Percentiles rank a stretch among this genome's conserved stretches.
phyloP scores from a whole-genome alignment of 2,113 vertebrate species.

The Leuciscus idus region DNA sequence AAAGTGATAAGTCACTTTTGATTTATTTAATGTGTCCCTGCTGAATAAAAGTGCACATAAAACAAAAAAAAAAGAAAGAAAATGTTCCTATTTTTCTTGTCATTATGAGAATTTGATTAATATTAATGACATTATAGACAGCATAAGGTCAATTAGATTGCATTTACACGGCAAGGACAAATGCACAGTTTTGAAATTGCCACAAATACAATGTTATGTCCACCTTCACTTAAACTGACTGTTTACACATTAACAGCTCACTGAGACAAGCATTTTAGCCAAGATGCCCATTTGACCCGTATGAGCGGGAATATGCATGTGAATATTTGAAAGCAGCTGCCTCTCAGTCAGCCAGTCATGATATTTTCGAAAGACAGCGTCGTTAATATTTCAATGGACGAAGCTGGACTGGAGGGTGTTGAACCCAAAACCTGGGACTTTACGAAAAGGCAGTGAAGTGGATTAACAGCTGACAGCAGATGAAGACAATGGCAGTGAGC shows the following conservation, averaged over 20 bases:
- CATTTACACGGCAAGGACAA: neutral
- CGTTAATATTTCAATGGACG: neutral
- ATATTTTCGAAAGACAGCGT: neutral
- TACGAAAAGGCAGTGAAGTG: neutral
- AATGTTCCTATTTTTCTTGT: no score
- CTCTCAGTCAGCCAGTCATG: neutral
- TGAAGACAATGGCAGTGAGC: neutral
- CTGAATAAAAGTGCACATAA: no score
- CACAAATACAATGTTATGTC: neutral
- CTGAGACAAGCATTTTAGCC: neutral
- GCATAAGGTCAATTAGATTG: neutral
- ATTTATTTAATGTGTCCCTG: no score
- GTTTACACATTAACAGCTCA: neutral
- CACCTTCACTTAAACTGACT: neutral
- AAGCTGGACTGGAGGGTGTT: neutral
- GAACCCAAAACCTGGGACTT: neutral
- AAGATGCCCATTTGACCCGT: neutral
- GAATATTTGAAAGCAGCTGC: neutral
- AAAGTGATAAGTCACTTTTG: no score
- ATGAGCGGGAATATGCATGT: neutral
- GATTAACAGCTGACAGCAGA: neutral
- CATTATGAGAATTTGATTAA: no score
- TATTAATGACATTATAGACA: neutral
- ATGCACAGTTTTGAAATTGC: neutral
- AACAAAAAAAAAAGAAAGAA: no score